phyloP scores from a whole-genome alignment of 2,113 vertebrate genomes.

The Gorsachius goisagi region DNA sequence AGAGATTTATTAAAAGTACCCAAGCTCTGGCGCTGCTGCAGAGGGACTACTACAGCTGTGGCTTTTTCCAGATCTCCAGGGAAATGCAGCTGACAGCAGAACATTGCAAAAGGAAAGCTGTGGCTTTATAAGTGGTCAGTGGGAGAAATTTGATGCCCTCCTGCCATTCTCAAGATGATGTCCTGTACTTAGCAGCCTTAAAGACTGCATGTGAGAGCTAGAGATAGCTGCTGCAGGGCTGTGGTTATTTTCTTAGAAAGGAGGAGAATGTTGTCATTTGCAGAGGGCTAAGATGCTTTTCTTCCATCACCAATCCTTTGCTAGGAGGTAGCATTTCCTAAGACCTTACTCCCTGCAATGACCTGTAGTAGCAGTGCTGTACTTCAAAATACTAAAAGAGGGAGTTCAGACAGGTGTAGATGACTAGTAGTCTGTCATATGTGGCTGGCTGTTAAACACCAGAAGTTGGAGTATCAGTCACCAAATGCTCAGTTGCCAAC shows the following conservation, averaged over 20 bases:
- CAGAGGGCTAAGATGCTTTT: not conserved
- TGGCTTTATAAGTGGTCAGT: not conserved
- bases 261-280: not conserved
- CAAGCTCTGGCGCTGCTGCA: not conserved
- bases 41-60: not conserved
- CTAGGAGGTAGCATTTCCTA: not conserved
- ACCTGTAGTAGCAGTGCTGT: not conserved
- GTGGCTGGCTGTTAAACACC: not conserved
- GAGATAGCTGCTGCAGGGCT: not conserved
- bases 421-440: not conserved
- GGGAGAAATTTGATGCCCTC: not conserved
- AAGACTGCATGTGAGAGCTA: not conserved
- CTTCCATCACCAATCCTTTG: not conserved
- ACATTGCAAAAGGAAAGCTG: not conserved
- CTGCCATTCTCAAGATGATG: not conserved
- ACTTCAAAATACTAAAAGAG: not conserved
- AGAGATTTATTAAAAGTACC: not conserved
- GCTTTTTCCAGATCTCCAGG: not conserved
- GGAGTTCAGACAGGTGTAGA: not conserved
- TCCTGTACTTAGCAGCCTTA: not conserved
- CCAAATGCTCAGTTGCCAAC: not conserved
- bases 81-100: not conserved
- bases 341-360: rapidly evolving
- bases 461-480: not conserved
- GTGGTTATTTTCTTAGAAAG: not conserved